Percentiles rank a stretch among this genome's conserved stretches.
Conservation (phyloP, 1,140 invertebrate genomes). For the Micrasema longulum region DNA sequence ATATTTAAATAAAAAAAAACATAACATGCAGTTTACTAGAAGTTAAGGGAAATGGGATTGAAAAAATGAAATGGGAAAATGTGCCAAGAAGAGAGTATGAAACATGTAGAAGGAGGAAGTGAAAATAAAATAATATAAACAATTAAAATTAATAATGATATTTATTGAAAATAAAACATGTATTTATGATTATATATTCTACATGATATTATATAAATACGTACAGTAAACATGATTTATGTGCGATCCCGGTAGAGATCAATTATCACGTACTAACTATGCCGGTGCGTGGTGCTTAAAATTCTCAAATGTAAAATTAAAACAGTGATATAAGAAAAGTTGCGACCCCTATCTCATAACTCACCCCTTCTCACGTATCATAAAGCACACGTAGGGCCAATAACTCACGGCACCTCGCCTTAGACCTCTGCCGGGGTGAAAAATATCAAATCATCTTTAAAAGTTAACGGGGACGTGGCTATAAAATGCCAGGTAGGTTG, state of each 20-base stretch:
- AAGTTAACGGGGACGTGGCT: slow-evolving; percentile 35
- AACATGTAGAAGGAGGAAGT: no score
- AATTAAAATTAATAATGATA: no score
- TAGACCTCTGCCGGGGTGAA: slow-evolving; percentile 36
- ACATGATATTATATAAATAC: no score
- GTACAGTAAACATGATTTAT: no score
- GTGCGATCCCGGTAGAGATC: background rate
- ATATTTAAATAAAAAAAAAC: no score
- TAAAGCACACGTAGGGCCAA: slow-evolving; percentile 54
- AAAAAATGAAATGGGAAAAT: no score
- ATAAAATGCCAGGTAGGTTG: slow-evolving; percentile 20
- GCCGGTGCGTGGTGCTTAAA: background rate
- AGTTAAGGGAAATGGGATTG: no score
- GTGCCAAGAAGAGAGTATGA: no score
- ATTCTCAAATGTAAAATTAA: slow-evolving; percentile 48
- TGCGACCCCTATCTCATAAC: slow-evolving; percentile 46
- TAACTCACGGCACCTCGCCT: slow-evolving; percentile 51
- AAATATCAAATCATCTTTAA: slow-evolving; percentile 54
- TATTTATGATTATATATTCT: no score
- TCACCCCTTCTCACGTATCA: slow-evolving; percentile 52
- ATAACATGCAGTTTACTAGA: no score
- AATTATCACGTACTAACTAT: slow-evolving; percentile 19
- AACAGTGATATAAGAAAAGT: slow-evolving; percentile 43
- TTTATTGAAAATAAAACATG: no score
- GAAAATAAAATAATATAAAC: no score